Evolutionary conservation across 2,888 invertebrate species (phyloP), one percentile per base, ranked within the genome.

Genomic region (Cerceris rybyensis): DNA sequence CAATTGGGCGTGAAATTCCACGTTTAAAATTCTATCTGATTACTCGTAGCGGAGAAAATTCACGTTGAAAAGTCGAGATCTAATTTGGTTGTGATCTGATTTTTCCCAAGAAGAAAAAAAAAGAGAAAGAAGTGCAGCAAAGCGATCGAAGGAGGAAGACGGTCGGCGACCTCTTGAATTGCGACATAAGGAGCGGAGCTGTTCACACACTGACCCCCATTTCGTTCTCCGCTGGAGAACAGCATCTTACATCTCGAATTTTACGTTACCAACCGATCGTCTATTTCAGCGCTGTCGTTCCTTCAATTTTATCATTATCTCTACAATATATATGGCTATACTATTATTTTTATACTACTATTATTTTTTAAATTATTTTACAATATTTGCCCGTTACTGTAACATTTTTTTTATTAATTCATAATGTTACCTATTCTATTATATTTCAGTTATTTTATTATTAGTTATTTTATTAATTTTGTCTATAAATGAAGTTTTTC

Each of bases 121-220:
- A 17, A 49, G 14, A 11, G 49, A 42, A 70, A 71, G 49, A 61
- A 78, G 75, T 64, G 70, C 75, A 13, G 41, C 14, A 52, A 57
- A 14, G n/a, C 17, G 82, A 70, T 75, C 70, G 74, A 66, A 67
- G 76, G 74, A 84, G 81, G 79, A 84, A 81, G 74, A 86, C 83
- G 90, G 88, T 89, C 88, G 86, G 74, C 84, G 89, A 88, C 88
- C 89, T 87, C 87, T 75, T 58, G 73, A 71, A 80, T 81, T 81
- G 84, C 85, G 84, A 84, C 80, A 86, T 84, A 84, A 89, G 87
- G 81, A 88, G 83, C 87, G 87, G 89, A 90, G 87, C 87, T 88
- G 90, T 85, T 92, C 90, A 90, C 92, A 92, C 84, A 92, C 91
- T 92, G 90, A 92, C 91, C 91, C 90, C 90, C 88, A 91, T 92